A percentile compares a stretch with the other conserved stretches of the same genome.
Conservation (phyloP, 1,140 invertebrate species). For the Xylocopa sonorina region DNA sequence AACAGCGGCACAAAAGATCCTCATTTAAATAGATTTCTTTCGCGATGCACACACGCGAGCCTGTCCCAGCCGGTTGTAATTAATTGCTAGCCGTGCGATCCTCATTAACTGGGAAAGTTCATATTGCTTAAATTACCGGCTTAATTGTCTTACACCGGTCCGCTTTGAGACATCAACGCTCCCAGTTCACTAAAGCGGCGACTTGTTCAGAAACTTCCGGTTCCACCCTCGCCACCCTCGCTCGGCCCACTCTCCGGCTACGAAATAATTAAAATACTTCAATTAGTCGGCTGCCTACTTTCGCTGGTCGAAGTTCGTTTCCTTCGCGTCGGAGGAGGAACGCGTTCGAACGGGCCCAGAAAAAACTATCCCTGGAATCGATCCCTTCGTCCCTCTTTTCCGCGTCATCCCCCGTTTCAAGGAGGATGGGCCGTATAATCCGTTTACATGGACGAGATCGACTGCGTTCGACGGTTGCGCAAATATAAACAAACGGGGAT, state of each 20-base stretch:
- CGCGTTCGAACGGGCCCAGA: background rate
- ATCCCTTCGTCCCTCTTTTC: background rate
- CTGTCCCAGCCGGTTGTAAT: slow-evolving; percentile 1
- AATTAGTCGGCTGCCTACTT: slow-evolving; percentile 48
- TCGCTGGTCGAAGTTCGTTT: slow-evolving; percentile 17
- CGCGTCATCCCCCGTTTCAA: background rate
- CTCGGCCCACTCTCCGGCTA: slow-evolving; percentile 44
- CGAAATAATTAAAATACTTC: slow-evolving; percentile 67
- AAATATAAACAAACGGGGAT: slow-evolving; percentile 1
- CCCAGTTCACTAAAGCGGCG: slow-evolving; percentile 45
- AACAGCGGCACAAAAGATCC: background rate
- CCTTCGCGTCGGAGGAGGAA: background rate
- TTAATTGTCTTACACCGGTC: slow-evolving; percentile 46
- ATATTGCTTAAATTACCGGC: slow-evolving; percentile 51
- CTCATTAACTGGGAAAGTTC: slow-evolving; percentile 44
- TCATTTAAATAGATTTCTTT: slow-evolving; percentile 44
- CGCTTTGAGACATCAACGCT: slow-evolving; percentile 32
- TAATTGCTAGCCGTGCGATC: slow-evolving; percentile 24
- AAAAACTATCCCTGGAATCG: background rate
- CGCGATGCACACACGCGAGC: background rate
- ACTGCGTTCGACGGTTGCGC: background rate
- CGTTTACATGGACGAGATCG: background rate
- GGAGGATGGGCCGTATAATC: too few relatives aligned
- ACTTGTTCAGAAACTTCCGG: slow-evolving; percentile 48
- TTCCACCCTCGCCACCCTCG: background rate